phyloP scores from a whole-genome alignment of 2,888 invertebrate genomes.

The Lordiphosa andalusiaca region DNA sequence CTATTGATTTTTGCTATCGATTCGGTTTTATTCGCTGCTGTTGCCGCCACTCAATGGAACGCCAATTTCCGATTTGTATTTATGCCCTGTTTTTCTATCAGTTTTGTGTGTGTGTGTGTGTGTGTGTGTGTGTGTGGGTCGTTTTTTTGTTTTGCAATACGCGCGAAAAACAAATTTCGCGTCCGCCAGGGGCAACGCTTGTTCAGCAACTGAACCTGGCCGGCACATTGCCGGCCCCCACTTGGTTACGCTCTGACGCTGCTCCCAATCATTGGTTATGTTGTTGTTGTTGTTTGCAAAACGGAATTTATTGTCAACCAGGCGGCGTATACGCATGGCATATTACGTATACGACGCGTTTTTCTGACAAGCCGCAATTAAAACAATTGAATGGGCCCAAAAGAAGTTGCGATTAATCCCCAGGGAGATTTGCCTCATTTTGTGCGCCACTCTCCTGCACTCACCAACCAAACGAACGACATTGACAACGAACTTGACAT shows the following conservation, averaged over 20 bases:
- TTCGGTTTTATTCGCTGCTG: no score
- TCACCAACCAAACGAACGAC: constrained; percentile 45
- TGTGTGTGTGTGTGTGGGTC: no score
- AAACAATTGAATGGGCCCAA: background rate
- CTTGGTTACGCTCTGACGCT: constrained; percentile 3
- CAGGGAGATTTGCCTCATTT: no score
- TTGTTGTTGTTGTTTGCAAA: constrained; percentile 22
- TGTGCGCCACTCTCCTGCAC: background rate
- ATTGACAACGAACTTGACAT: constrained; percentile 61
- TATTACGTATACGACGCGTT: constrained; percentile 21
- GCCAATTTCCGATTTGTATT: background rate
- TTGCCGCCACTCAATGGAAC: no score
- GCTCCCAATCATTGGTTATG: background rate
- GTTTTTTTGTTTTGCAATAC: background rate
- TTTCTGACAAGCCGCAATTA: constrained; percentile 11
- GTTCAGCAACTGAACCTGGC: constrained; percentile 43
- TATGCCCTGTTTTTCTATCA: background rate
- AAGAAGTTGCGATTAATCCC: background rate
- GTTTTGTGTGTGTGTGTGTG: no score
- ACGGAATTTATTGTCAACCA: constrained; percentile 21
- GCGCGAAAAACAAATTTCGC: constrained; percentile 18
- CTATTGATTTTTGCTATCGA: background rate
- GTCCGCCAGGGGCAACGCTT: constrained; percentile 55
- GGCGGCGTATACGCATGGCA: constrained; percentile 2
- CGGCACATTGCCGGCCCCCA: constrained; percentile 6